Conservation (phyloP, 2,888 invertebrate species). For the Hedya salicella region DNA sequence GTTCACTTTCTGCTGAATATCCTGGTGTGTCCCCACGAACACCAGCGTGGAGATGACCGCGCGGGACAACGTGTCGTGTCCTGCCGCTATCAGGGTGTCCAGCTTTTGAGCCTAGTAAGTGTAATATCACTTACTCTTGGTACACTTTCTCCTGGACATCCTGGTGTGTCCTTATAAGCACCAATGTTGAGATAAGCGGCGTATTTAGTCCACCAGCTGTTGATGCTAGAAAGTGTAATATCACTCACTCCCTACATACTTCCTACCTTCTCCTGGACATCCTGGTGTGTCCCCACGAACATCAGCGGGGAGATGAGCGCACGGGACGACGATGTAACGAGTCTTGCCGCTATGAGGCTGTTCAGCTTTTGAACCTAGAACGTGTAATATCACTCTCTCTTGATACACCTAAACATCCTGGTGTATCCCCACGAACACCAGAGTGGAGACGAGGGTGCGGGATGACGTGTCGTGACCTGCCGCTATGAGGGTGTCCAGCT, state of each 20-base stretch:
- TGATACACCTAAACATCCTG: conserved; percentile 56
- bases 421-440: no score
- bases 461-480: conserved; percentile 66
- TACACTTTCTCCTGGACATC: conserved; percentile 59
- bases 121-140: conserved; percentile 47
- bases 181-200: conserved; percentile 52
- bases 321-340: no score
- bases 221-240: no score
- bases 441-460: conserved; percentile 44
- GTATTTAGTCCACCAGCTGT: no score
- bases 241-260: no score
- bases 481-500: conserved; percentile 72
- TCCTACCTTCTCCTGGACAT: no score
- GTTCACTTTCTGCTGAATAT: no score
- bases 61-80: conserved; percentile 59
- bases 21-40: no score
- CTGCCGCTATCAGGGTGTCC: conserved; percentile 74
- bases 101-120: no score
- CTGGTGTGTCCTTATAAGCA: conserved; percentile 55
- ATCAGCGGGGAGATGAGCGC: no score
- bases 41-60: conserved; percentile 40
- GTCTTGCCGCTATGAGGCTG: no score
- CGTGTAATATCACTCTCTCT: conserved; percentile 44
- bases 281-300: neutral
- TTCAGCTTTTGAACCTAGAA: no score